These are phyloP conservation scores for Merodon equestris DNA, from an alignment of 2,888 invertebrate species.

Conservation along the genomic window DNA sequence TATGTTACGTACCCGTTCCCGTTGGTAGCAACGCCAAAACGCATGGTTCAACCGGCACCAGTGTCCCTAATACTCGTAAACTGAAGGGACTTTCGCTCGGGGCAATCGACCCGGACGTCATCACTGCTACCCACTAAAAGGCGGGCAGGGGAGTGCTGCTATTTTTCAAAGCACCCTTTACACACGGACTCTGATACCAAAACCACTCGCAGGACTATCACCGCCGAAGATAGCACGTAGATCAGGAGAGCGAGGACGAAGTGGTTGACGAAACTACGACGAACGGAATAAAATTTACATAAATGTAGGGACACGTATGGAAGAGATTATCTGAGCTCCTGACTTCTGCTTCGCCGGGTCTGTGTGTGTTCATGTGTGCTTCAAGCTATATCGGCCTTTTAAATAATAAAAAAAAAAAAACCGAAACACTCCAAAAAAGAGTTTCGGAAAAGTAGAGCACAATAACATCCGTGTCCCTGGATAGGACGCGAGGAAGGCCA, in stretches of 20 bases:
- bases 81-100: constrained; percentile 31
- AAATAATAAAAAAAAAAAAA: constrained; percentile 53
- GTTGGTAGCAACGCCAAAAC: constrained; percentile 14
- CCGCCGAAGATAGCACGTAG: neutral
- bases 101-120: constrained; percentile 32
- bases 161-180: constrained; percentile 46
- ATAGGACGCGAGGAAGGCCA: constrained; percentile 13
- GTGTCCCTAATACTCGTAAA: constrained; percentile 63
- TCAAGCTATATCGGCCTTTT: constrained; percentile 45
- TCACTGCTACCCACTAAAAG: constrained; percentile 16
- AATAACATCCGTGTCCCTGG: neutral
- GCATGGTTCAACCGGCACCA: constrained; percentile 49
- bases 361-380: constrained; percentile 10
- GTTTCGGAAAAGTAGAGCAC: neutral
- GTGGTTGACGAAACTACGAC: constrained; percentile 6
- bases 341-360: constrained; percentile 54
- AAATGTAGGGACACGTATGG: constrained; percentile 65
- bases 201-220: neutral
- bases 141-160: constrained; percentile 33
- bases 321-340: constrained; percentile 67
- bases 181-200: neutral
- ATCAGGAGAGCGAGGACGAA: neutral
- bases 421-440: constrained; percentile 8
- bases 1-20: constrained; percentile 1
- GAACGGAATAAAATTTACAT: constrained; percentile 55